Evolutionary conservation across 1,140 invertebrate species (phyloP).

Genomic region (Sminthurides bifidus): DNA sequence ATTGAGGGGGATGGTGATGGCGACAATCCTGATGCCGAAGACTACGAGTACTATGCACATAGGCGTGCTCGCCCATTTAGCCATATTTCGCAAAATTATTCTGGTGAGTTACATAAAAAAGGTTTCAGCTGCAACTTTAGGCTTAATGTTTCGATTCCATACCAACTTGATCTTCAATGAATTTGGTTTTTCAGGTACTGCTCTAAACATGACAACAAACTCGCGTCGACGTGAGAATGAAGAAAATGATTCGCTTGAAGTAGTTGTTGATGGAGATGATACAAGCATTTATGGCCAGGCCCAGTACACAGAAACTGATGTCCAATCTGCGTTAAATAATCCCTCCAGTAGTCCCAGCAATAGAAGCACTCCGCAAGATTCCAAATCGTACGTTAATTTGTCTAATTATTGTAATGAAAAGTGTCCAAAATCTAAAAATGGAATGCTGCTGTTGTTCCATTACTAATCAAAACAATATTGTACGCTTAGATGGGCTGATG

Average conservation of each 20-base stretch:
- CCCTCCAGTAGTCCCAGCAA: neutral
- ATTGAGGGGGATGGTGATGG: slow-evolving; percentile 47
- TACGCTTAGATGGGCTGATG: too few relatives aligned
- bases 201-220: slow-evolving; percentile 44
- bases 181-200: slow-evolving; percentile 37
- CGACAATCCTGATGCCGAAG: slow-evolving; percentile 54
- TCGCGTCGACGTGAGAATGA: slow-evolving; percentile 53
- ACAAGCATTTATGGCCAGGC: slow-evolving; percentile 60
- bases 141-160: neutral
- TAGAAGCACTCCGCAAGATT: slow-evolving; percentile 10
- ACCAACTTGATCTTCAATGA: neutral
- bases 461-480: too few relatives aligned
- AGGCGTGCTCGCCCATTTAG: slow-evolving; percentile 51
- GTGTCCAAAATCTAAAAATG: too few relatives aligned
- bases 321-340: slow-evolving; percentile 34
- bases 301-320: slow-evolving; percentile 67
- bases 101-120: slow-evolving; percentile 18
- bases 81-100: slow-evolving; percentile 47
- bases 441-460: too few relatives aligned
- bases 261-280: slow-evolving; percentile 65
- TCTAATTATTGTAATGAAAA: too few relatives aligned
- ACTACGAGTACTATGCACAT: slow-evolving; percentile 72
- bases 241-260: slow-evolving; percentile 49
- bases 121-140: neutral
- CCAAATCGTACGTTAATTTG: neutral